Evolutionary conservation across 2,888 invertebrate species (phyloP).

Genomic region (Trissoscelio sp.): DNA sequence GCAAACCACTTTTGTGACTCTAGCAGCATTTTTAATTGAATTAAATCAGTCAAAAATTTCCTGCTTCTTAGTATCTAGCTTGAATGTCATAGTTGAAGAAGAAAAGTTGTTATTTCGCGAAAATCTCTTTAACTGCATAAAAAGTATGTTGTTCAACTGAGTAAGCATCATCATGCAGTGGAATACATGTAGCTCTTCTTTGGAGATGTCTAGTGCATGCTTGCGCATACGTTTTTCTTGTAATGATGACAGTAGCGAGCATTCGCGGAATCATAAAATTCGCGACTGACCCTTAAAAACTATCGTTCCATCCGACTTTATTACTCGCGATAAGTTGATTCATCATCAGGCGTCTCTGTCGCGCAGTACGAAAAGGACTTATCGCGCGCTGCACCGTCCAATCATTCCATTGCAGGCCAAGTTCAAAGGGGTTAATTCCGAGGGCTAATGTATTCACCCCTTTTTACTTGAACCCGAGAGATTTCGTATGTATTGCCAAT

Average conservation of each 20-base stretch:
- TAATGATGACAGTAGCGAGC: constrained; percentile 20
- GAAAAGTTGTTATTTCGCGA: background rate
- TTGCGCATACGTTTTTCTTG: constrained; percentile 77
- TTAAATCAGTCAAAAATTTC: constrained; percentile 16
- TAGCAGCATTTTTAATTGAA: constrained; percentile 40
- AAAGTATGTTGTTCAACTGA: constrained; percentile 42
- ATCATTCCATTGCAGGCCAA: constrained; percentile 81
- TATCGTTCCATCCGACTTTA: constrained; percentile 52
- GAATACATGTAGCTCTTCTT: constrained; percentile 77
- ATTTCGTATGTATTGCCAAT: constrained; percentile 84
- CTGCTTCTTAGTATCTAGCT: no score
- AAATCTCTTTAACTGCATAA: constrained; percentile 40
- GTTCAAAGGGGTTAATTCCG: constrained; percentile 82
- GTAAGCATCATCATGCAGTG: constrained; percentile 71
- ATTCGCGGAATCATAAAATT: constrained; percentile 22
- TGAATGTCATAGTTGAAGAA: no score
- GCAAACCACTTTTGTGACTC: constrained; percentile 42
- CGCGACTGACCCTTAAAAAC: constrained; percentile 48
- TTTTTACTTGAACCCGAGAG: constrained; percentile 83
- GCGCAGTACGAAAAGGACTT: constrained; percentile 72
- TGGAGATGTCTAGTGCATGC: constrained; percentile 80
- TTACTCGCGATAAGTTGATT: constrained; percentile 59
- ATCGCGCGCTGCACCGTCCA: constrained; percentile 79
- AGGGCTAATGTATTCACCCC: constrained; percentile 83
- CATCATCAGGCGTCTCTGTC: constrained; percentile 48